Evolutionary conservation across 1,140 invertebrate genomes (phyloP), one percentile per base, ranked within the genome.

Genomic region (Nymphalis io): DNA sequence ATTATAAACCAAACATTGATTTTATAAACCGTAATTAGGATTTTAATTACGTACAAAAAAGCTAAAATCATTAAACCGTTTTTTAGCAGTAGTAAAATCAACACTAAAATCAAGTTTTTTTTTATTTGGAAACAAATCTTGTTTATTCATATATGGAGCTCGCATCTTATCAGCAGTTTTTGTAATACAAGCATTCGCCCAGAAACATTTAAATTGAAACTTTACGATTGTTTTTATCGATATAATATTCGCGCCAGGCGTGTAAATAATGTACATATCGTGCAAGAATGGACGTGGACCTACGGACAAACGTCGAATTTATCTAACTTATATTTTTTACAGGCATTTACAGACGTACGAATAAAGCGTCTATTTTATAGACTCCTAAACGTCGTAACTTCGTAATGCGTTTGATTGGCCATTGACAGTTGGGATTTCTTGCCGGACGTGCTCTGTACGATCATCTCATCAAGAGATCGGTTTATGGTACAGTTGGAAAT

Each of bases 181-280:
- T 13, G 51, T 64, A 57, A 55, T 38, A 40, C 15, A 39, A 39
- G 51, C 20, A 51, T 64, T 21, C 20, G 38, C 2, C 20, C 18
- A 16, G 51, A 16, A 61, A 62, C 75, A 85, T 78, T 88, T 83
- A 84, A 84, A 83, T 80, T 73, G 78, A 82, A 74, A 81, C 68
- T 87, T 88, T 88, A 88, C 74, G 79, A 76, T 78, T 80, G 61
- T 83, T 73, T 81, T 85, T 84, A 84, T 87, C 74, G 78, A 71
- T 75, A 65, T 79, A 68, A 82, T 71, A 80, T 74, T 79, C 70
- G 68, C 64, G 63, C 59, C 58, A 57, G 65, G 77, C 76, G 75
- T 78, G 75, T 76, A 79, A 83, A 83, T 74, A 76, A 55, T n/a
- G 62, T 63, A 69, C 74, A 76, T 79, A 73, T 46, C 23, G 21